Base-by-base conservation (phyloP, 2,888 invertebrate species). In the Amblyjoppa proteus region DNA sequence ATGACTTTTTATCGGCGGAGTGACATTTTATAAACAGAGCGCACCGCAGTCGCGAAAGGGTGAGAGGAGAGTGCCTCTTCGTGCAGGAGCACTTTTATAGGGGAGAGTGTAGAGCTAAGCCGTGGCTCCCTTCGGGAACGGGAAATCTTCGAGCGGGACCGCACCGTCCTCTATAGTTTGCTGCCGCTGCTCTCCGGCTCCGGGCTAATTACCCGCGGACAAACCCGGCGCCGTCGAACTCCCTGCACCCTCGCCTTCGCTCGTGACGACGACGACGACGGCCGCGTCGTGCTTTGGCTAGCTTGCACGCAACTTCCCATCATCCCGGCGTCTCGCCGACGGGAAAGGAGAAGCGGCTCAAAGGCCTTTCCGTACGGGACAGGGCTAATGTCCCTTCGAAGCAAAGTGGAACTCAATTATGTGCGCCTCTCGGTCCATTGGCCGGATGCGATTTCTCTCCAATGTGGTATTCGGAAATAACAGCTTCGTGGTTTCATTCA, bases 1-100 rank as follows among this genome's bases (percentile, higher is more conserved):
- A 92, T 94, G 94, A 92, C 94, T 95, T 95, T 95, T 95, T 95
- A 95, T 95, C 94, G 94, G 94, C 92, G 92, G 91, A 90, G 93
- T 95, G 95, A 95, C 95, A 95, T 95, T 95, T 95, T 93, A 92
- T 92, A 92, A 93, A 93, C 92, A 91, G 88, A 88, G 87, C 81
- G 83, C 45, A 85, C 41, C 88, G 58, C 58, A 9, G 3, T 87
- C 45, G n/a, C 16, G 4, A n/a, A 11, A 13, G 56, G 3, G 31
- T 34, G 31, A 11, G 38, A n/a, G 38, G 5, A 7, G 3, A 31
- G 53, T 53, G 56, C 3, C 38, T 28, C 53, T 56, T 34, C 6
- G 31, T 71, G 53, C 28, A 58, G 56, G 58, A 31, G 34, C n/a
- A 58, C 73, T 80, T 80, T 79, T 66, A 82, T 71, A 28, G 58